Evolutionary conservation across 2,113 vertebrate species (phyloP).

Genomic region (Carlito syrichta): DNA sequence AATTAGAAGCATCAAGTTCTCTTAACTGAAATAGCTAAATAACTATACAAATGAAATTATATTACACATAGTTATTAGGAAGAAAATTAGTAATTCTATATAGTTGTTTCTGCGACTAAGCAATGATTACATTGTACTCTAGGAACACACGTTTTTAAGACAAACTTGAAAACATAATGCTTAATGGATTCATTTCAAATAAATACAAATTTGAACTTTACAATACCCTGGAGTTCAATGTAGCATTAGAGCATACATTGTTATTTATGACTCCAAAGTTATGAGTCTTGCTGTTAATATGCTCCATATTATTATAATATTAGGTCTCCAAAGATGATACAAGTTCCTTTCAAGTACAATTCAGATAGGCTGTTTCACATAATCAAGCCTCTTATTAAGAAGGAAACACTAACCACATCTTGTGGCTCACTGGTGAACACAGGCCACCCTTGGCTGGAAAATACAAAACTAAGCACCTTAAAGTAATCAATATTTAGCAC

Average conservation of each 20-base stretch:
- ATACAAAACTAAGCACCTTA: background rate
- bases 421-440: constrained; percentile 3
- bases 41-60: background rate
- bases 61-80: background rate
- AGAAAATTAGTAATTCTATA: background rate
- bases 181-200: background rate
- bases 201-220: background rate
- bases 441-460: background rate
- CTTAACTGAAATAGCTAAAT: background rate
- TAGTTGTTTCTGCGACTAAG: background rate
- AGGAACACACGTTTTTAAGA: background rate
- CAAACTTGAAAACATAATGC: background rate
- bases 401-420: background rate
- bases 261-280: background rate
- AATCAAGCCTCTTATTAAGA: background rate
- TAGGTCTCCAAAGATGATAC: background rate
- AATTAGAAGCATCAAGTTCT: background rate
- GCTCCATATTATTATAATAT: too few species aligned
- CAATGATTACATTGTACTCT: background rate
- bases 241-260: fast-evolving
- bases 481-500: background rate
- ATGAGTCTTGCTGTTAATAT: background rate
- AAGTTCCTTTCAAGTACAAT: background rate
- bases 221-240: fast-evolving
- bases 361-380: background rate